Evolutionary conservation across 2,113 vertebrate genomes (phyloP), one percentile per base, ranked within the genome.

Genomic region (Ctenodactylus gundi): DNA sequence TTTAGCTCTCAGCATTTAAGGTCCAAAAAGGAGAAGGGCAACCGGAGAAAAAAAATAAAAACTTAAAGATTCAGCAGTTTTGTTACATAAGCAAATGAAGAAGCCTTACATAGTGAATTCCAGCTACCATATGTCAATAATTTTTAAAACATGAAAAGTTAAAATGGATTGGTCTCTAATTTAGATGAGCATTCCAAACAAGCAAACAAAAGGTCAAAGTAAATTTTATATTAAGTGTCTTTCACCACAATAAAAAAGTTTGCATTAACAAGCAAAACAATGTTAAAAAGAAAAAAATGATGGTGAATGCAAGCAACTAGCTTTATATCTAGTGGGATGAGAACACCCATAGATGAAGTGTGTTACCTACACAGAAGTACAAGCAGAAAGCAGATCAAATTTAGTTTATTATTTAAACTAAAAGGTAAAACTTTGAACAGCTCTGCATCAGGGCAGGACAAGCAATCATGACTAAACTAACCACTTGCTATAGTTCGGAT

Each of bases 91-190:
- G 17, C 64, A 75, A 88, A 46, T 41, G 25, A 94, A 70, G 23
- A 88, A 77, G 39, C 44, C 68, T 23, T 82, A 39, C 64, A n/a
- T 67, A 55, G 29, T 85, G 36, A 92, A 94, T 36, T 65, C 73
- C 85, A 29, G 60, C 90, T 92, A 68, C 76, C 81, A 82, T 12
- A 39, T 31, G 2, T 21, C 51, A 90, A 76, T 29, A 68, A n/a
- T 55, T 51, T 87, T 82, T 87, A 1, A 77, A 80, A 86, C 6
- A 58, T 57, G 29, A 23, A 81, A 94, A 90, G 85, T 81, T 96
- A 85, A 95, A 94, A 88, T 60, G 34, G 31, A 36, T 39, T 80
- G 31, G 34, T 49, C 34, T 83, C 36, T 41, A 81, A 78, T 90
- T 88, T 88, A 78, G 14, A 94, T 58, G 15, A 89, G 15, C 49